These are phyloP conservation scores for Melipona bicolor DNA, from an alignment of 2,888 invertebrate genomes.

Conservation along the genomic window DNA sequence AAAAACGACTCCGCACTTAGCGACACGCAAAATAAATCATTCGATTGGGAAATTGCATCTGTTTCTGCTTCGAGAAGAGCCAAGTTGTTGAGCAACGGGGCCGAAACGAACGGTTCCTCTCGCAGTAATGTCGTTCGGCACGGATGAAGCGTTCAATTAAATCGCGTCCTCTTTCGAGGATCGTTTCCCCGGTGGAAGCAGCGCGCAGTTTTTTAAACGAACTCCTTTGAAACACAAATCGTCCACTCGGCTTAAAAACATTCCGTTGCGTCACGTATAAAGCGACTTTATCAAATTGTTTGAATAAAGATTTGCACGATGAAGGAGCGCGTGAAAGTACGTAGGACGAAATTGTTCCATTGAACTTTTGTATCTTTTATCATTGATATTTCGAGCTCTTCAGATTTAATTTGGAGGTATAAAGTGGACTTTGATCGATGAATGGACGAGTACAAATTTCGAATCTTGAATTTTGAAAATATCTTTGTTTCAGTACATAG, in stretches of 20 bases:
- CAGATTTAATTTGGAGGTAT: background rate
- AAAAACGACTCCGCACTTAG: constrained; percentile 4
- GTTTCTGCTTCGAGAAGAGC: constrained; percentile 30
- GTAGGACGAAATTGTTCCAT: background rate
- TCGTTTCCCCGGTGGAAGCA: background rate
- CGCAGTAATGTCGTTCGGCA: constrained; percentile 4
- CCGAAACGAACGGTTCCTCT: constrained; percentile 10
- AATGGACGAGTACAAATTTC: background rate
- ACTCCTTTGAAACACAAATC: constrained; percentile 21
- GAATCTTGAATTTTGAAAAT: background rate
- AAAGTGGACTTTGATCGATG: constrained; percentile 1
- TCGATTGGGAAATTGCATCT: constrained; percentile 53
- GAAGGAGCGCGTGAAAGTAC: background rate
- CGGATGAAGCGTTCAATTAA: constrained; percentile 5
- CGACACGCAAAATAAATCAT: constrained; percentile 47
- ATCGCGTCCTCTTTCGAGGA: background rate
- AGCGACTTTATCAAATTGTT: background rate
- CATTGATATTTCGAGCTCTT: background rate
- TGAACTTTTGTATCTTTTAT: background rate
- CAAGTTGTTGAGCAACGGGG: constrained; percentile 39
- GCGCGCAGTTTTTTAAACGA: background rate
- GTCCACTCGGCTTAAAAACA: background rate
- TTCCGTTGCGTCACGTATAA: background rate
- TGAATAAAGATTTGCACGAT: background rate
- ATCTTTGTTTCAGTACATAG: background rate